A percentile compares a stretch with the other conserved stretches of the same genome.
Evolutionary conservation across 2,113 vertebrate species (phyloP).

Genomic region (Dasypus novemcinctus): DNA sequence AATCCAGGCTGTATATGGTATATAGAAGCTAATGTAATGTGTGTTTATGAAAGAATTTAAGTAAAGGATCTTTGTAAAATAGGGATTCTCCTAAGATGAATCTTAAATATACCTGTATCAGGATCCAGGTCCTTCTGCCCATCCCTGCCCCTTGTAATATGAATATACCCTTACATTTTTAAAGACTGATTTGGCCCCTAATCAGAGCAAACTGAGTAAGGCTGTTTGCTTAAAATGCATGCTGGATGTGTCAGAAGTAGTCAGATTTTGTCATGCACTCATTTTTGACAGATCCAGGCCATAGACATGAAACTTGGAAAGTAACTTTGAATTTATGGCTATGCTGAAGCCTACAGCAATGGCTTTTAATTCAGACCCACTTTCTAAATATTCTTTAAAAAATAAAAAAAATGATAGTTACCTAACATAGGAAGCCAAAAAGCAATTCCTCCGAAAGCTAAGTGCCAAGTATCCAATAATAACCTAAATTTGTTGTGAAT

Average conservation of each 20-base stretch:
- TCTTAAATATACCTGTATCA: not conserved
- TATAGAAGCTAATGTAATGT: not conserved
- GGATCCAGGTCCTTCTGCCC: not conserved
- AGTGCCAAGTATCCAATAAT: not conserved
- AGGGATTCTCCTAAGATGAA: not conserved
- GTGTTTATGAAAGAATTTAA: slow-evolving; percentile 19
- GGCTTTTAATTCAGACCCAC: not conserved
- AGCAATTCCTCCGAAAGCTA: not conserved
- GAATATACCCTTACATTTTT: slow-evolving; percentile 52
- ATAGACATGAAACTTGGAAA: slow-evolving; percentile 43
- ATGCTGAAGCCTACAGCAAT: not conserved
- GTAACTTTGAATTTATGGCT: slow-evolving; percentile 62
- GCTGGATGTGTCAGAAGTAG: slow-evolving; percentile 52
- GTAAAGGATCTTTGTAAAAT: not conserved
- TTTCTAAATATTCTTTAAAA: slow-evolving; percentile 38
- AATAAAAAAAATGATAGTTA: slow-evolving; percentile 41
- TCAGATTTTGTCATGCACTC: slow-evolving; percentile 51
- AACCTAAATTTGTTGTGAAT: slow-evolving; percentile 16
- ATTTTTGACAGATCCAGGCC: slow-evolving; percentile 75
- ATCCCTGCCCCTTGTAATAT: not conserved
- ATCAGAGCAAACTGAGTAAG: slow-evolving; percentile 48
- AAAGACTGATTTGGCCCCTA: slow-evolving; percentile 24
- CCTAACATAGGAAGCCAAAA: slow-evolving; percentile 10
- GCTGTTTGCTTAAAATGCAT: slow-evolving; percentile 58
- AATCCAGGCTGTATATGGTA: not conserved